These are phyloP conservation scores for Ameiurus melas DNA, from an alignment of 2,113 vertebrate species.

Conservation along the genomic window DNA sequence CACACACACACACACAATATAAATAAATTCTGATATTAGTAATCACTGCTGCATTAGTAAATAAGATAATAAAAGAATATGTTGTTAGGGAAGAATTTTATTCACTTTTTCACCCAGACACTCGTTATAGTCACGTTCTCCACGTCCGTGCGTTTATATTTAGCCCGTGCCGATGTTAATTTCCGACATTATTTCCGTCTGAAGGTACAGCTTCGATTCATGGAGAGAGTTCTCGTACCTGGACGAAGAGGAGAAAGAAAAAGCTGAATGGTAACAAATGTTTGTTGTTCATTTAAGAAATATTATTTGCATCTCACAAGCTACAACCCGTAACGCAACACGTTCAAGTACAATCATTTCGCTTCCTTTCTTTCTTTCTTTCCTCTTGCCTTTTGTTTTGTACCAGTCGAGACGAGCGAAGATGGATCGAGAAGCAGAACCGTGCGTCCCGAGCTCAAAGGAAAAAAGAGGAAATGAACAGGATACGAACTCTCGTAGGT, in stretches of 20 bases:
- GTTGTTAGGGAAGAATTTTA: too few species aligned
- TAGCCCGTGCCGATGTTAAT: background rate
- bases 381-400: background rate
- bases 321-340: background rate
- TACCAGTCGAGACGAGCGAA: slow-evolving; percentile 90
- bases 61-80: too few species aligned
- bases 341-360: background rate
- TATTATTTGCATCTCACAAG: background rate
- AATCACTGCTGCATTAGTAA: too few species aligned
- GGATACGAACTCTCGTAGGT: slow-evolving; percentile 91
- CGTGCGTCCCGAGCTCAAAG: slow-evolving; percentile 89
- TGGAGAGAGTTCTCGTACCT: slow-evolving; percentile 99
- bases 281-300: too few species aligned
- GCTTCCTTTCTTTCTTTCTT: background rate
- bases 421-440: slow-evolving; percentile 99
- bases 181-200: background rate
- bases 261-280: slow-evolving; percentile 92
- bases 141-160: too few species aligned
- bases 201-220: slow-evolving; percentile 98
- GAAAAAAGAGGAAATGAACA: slow-evolving; percentile 99
- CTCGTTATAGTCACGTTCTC: too few species aligned
- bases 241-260: slow-evolving; percentile 99
- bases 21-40: too few species aligned
- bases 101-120: too few species aligned
- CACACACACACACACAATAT: too few species aligned